A percentile compares a stretch with the other conserved stretches of the same genome.
phyloP scores from a whole-genome alignment of 2,888 invertebrate species.

The Xestia c-nigrum region DNA sequence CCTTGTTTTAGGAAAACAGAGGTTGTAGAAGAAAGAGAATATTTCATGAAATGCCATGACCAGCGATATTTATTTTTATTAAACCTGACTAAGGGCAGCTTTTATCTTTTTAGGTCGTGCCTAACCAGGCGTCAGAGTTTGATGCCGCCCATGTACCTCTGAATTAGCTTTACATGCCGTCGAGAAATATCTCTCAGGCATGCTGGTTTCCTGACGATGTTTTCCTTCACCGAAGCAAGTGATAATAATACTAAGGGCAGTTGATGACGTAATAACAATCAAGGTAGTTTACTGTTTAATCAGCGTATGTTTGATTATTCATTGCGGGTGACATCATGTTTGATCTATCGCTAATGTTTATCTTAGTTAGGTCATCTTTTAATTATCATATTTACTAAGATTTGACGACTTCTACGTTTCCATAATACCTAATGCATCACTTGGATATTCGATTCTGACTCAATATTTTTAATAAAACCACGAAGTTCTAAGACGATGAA shows the following conservation, averaged over 20 bases:
- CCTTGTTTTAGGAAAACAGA: too few relatives aligned
- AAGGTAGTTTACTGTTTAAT: not conserved
- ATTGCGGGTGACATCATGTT: constrained; percentile 20
- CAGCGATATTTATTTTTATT: too few relatives aligned
- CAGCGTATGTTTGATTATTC: not conserved
- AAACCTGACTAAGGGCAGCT: not conserved
- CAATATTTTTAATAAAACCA: not conserved
- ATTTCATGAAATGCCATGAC: too few relatives aligned
- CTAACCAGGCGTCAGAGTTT: too few relatives aligned
- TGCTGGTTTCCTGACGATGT: too few relatives aligned
- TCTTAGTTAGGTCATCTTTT: constrained; percentile 41
- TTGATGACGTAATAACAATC: not conserved
- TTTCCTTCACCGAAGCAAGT: too few relatives aligned
- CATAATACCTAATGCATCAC: not conserved
- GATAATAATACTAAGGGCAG: not conserved
- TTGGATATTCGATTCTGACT: too few relatives aligned
- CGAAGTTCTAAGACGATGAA: not conserved
- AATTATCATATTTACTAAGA: constrained; percentile 36
- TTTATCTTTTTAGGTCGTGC: too few relatives aligned
- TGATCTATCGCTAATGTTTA: constrained; percentile 28
- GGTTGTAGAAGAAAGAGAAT: too few relatives aligned
- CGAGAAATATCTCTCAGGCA: too few relatives aligned
- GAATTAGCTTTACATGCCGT: too few relatives aligned
- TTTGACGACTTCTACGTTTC: not conserved
- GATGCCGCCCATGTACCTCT: too few relatives aligned